Evolutionary conservation across 2,888 invertebrate genomes (phyloP), one percentile per base, ranked within the genome.

Genomic region (Metalampra italica): DNA sequence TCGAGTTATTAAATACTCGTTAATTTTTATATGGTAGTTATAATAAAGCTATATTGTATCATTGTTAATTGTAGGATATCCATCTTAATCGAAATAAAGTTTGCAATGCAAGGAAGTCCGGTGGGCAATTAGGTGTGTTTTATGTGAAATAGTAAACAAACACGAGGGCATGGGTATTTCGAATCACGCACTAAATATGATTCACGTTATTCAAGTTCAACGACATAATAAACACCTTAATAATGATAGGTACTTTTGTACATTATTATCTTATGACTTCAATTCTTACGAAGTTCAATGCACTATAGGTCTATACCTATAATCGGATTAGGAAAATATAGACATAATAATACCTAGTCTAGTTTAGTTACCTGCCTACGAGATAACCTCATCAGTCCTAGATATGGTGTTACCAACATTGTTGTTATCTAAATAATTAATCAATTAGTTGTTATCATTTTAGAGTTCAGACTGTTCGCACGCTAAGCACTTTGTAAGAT

Each of bases 81-180:
- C 36, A 44, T 29, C 9, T 14, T 15, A 36, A 36, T 34, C 14
- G 9, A 22, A 9, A 30, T 44, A 44, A 43, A 44, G 12, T 36
- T 34, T 11, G 30, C 15, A 44, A 36, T 30, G 44, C 44, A 36
- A 44, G 44, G 44, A 44, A 13, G 12, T 44, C 44, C 44, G 44
- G 15, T 36, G 8, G 12, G 43, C 30, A 43, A 43, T 43, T 43
- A 43, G 9, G 37, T 37, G 13, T 22, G 1, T 36, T n/a, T 36
- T 36, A n/a, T 7, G 34, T 11, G 36, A 32, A 9, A 32, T 8
- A 32, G 9, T 32, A 11, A n/a, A 1, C 3, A 7, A n/a, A n/a
- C 15, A 14, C 15, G 15, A 40, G 40, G 40, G 15, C 40, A 38
- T 38, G 12, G 0, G 12, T 12, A 14, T 38, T 38, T 15, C 14